A percentile compares a stretch with the other conserved stretches of the same genome.
Conservation (phyloP, 1,140 invertebrate genomes). For the Cydia strobilella region DNA sequence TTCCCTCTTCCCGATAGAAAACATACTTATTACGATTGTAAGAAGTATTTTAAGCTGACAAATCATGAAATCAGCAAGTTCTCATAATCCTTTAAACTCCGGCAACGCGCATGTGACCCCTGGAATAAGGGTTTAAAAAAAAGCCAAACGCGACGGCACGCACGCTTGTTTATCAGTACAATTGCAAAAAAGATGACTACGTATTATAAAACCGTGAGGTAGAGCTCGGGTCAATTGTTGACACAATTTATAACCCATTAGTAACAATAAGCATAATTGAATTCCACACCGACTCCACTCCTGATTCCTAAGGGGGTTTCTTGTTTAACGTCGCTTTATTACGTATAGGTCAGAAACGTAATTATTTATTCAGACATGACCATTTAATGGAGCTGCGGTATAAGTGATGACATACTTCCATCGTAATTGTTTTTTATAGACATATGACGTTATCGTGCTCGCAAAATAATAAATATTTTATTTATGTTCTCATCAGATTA, state of each 20-base stretch:
- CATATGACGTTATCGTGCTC: not conserved
- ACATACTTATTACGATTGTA: too few species aligned
- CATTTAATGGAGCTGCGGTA: not conserved
- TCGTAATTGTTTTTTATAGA: not conserved
- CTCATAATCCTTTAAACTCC: too few species aligned
- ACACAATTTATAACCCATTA: not conserved
- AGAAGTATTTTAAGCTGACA: too few species aligned
- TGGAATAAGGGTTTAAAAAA: too few species aligned
- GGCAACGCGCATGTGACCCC: too few species aligned
- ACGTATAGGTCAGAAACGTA: not conserved
- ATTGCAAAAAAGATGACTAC: not conserved
- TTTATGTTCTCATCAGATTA: not conserved
- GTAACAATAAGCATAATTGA: constrained; percentile 2
- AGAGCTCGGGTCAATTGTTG: not conserved
- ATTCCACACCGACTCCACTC: not conserved
- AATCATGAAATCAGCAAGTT: too few species aligned
- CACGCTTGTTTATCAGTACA: not conserved
- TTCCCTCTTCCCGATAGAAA: too few species aligned
- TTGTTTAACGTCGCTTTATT: not conserved
- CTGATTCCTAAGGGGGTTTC: not conserved
- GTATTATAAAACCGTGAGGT: not conserved
- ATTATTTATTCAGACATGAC: not conserved
- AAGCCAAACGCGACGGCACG: not conserved
- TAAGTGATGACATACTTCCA: constrained; percentile 13
- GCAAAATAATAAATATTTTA: not conserved